Evolutionary conservation across 2,113 vertebrate genomes (phyloP).

Genomic region (Podocnemis expansa): DNA sequence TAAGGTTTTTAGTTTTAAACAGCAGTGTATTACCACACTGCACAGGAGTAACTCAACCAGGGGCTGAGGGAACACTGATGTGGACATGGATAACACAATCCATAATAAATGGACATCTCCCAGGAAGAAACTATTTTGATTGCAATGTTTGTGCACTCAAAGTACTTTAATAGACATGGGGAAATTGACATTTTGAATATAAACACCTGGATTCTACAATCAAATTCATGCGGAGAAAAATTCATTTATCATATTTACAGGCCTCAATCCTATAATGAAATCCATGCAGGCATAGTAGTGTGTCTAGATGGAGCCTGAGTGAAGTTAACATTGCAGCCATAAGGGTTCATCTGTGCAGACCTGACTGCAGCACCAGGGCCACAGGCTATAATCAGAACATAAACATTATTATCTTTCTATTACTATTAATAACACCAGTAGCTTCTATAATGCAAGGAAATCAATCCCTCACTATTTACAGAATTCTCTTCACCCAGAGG

Average conservation of each 20-base stretch:
- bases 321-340: neutral
- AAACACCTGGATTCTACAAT: neutral
- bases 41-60: neutral
- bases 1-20: neutral
- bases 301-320: neutral
- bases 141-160: neutral
- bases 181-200: neutral
- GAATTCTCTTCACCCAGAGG: neutral
- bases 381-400: neutral
- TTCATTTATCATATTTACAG: neutral
- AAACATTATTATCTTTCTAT: neutral
- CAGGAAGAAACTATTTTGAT: neutral
- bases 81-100: neutral
- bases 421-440: neutral
- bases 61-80: neutral
- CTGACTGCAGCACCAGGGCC: accelerated
- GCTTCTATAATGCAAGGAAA: neutral
- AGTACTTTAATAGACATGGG: neutral
- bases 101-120: neutral
- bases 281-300: neutral
- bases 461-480: neutral
- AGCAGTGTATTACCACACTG: neutral
- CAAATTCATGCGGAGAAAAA: neutral
- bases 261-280: neutral
- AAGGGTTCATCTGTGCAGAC: neutral